A percentile compares a stretch with the other conserved stretches of the same genome.
phyloP scores from a whole-genome alignment of 2,113 vertebrate genomes.

The Muntiacus muntjak region DNA sequence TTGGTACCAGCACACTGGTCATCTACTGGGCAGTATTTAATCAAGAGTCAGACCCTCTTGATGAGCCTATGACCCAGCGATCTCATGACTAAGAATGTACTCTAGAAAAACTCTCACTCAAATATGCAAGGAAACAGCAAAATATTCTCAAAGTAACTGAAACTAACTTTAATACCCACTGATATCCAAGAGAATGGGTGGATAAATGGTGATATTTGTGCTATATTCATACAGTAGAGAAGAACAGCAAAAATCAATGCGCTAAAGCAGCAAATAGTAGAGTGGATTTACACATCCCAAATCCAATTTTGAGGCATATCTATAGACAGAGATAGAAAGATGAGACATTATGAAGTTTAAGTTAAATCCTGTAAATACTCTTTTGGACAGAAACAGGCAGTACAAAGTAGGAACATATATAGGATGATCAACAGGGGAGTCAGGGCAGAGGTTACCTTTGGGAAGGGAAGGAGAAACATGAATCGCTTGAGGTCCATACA shows the following conservation, averaged over 20 bases:
- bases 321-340: neutral
- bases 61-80: neutral
- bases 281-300: neutral
- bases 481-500: neutral
- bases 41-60: neutral
- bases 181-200: neutral
- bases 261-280: neutral
- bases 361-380: neutral
- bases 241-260: neutral
- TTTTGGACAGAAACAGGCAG: neutral
- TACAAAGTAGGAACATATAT: neutral
- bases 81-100: neutral
- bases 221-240: neutral
- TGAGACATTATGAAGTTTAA: neutral
- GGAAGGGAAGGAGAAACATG: neutral
- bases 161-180: neutral
- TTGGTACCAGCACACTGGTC: neutral
- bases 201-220: neutral
- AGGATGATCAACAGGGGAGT: neutral
- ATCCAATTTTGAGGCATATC: neutral
- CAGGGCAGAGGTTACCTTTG: neutral
- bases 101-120: neutral
- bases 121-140: slow-evolving; percentile 3
- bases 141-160: slow-evolving; percentile 13
- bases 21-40: neutral